Evolutionary conservation across 2,888 invertebrate species (phyloP), one percentile per base, ranked within the genome.

Genomic region (Scrobipalpa costella): DNA sequence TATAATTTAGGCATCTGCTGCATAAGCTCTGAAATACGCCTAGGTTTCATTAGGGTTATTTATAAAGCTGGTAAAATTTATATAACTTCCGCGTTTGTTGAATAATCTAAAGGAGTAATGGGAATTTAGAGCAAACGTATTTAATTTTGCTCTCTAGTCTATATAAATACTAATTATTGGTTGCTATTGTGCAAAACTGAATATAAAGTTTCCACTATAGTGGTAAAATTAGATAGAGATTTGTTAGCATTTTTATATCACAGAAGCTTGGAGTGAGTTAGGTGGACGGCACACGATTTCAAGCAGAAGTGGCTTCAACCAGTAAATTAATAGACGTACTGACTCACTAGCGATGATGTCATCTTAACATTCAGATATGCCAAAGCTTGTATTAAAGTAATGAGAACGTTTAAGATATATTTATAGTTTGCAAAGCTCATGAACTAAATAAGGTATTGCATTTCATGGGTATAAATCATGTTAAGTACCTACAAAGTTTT

Each of bases 321-420:
- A 19, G 11, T 59, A 80, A 82, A 83, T 80, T 79, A 82, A 81
- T 83, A 80, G 74, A 77, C 71, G 70, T 67, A 71, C 21, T 13
- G 85, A 86, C 71, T 88, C 86, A 88, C 69, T 67, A 65, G 57
- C 63, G 74, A 70, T 85, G 85, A 84, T 80, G 78, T 84, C 83
- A 84, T 78, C 79, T 36, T 72, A 73, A 64, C 11, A n/a, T 63
- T 38, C 40, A 58, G 38, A 13, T 21, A 52, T 52, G 13, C 11
- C 6, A 52, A 52, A 21, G 15, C 15, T 13, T 13, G 40, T 6
- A 11, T 40, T 11, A 13, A 13, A 40, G 2, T 40, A 11, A 3
- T 34, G 34, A 34, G 34, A 34, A 34, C 34, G 34, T n/a, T n/a
- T n/a, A n/a, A n/a, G n/a, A n/a, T n/a, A n/a, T n/a, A n/a, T 27